Base-by-base conservation (phyloP, 1,140 invertebrate genomes). In the Aradophagus sp. region DNA sequence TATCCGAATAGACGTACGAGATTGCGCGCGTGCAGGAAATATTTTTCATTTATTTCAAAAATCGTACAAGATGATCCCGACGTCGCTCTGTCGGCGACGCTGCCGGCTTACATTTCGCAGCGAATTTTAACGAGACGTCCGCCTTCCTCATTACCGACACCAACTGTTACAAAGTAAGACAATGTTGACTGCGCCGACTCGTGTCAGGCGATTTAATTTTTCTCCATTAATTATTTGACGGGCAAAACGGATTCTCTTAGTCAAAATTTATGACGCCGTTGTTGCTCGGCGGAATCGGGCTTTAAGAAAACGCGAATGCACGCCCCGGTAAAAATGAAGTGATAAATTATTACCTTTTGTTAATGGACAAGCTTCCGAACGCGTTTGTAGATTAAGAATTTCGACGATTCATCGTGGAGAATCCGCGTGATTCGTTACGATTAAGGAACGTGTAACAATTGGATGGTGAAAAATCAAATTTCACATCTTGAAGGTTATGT, bases 141-240 rank as follows among this genome's bases (percentile, higher is more conserved):
- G 38, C 17, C 48, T 39, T 61, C n/a, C 53, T 73, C 74, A 68
- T 73, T 76, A 73, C 59, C 32, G 48, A 31, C 52, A 56, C 26
- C 50, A 61, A 62, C 36, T 14, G 65, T 61, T 50, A 59, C 55
- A 5, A 17, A 47, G 42, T 47, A 48, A 69, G 53, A 61, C 56
- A 55, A 55, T 38, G 56, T 62, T 39, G 41, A 36, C 52, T 52
- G 14, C 23, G 48, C 20, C 23, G 29, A 26, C 39, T 47, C 66
- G 31, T 35, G 50, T 52, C 48, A 41, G 23, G n/a, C 32, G 32
- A 59, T 44, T 58, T 52, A 52, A 67, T 58, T 61, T 61, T 59
- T 68, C 55, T 38, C 19, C 36, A 53, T 53, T 53, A 53, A 63
- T 63, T 52, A 52, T 63, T 52, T 63, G 29, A 13, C 39, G 16